Conservation (phyloP, 2,797 vertebrate genomes). For the Enteromius anoplus region DNA sequence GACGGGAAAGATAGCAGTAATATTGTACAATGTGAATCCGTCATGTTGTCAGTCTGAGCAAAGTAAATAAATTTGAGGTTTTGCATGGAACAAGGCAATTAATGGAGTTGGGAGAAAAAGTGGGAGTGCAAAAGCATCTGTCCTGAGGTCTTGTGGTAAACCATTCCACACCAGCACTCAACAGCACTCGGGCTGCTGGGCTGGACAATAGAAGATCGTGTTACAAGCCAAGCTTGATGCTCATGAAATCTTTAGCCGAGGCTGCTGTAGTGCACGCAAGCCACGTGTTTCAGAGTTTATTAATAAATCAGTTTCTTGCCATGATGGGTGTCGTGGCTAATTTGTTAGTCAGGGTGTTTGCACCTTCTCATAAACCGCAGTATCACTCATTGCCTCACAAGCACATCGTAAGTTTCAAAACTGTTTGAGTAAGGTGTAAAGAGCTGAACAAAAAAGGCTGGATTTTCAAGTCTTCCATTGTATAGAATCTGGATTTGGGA, state of each 20-base stretch:
- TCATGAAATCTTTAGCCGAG: constrained; percentile 55
- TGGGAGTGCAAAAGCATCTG: constrained; percentile 44
- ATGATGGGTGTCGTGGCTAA: background rate
- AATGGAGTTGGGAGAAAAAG: constrained; percentile 20
- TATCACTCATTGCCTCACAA: constrained; percentile 2
- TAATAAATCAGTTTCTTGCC: constrained; percentile 5
- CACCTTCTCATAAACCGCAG: background rate
- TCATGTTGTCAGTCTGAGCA: constrained; percentile 17
- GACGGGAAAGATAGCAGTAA: background rate
- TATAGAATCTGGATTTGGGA: constrained; percentile 62
- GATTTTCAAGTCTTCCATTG: constrained; percentile 31
- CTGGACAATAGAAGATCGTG: constrained; percentile 56
- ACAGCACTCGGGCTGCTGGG: constrained; percentile 54
- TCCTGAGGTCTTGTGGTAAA: constrained; percentile 62
- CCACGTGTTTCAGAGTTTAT: constrained; percentile 1
- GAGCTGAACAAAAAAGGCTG: constrained; percentile 19
- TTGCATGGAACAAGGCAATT: constrained; percentile 14
- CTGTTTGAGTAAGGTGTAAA: constrained; percentile 1
- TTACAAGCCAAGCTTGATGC: constrained; percentile 51
- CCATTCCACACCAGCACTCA: constrained; percentile 63
- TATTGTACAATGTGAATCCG: background rate
- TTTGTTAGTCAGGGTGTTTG: constrained; percentile 9
- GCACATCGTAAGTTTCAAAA: background rate
- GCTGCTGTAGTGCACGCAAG: constrained; percentile 14
- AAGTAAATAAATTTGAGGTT: constrained; percentile 18